Evolutionary conservation across 1,140 invertebrate genomes (phyloP), one percentile per base, ranked within the genome.

Genomic region (Drosophila ironensis): DNA sequence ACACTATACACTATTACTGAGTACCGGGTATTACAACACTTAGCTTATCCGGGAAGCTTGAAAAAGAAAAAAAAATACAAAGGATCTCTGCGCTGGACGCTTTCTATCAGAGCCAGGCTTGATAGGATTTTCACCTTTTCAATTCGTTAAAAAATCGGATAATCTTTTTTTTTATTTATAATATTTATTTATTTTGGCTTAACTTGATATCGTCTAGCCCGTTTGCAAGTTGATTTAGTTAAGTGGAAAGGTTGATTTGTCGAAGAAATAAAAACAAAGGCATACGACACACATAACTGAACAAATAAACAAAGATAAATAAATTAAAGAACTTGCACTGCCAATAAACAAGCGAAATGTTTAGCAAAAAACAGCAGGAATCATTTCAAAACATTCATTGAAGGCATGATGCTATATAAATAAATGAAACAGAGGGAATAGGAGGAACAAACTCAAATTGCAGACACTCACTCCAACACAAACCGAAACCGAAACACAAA

Each of bases 241-340:
- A 25, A 28, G 54, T 22, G 47, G 53, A 56, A 53, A 53, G 28
- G 30, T 53, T 56, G 28, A 56, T 52, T 53, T 56, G 28, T 11
- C 1, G 24, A 27, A 40, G 4, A 4, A 24, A 37, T 22, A 2
- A 22, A 60, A 27, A 35, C 52, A 56, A 14, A 16, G n/a, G n/a
- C 4, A 28, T n/a, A 14, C 19, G n/a, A 35, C 5, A 35, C 17
- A 35, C 28, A 8, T 17, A 37, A 48, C n/a, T 30, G 11, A 37
- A 22, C 2, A 22, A 22, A 22, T 3, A 22, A 22, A 22, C 20
- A 22, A 20, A 27, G 12, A 28, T 19, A 42, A 27, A 48, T 12
- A 24, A 38, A 64, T 41, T 66, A 59, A 76, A 52, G n/a, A 82
- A 82, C 63, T 70, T 84, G 77, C 77, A 82, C 77, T 82, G 77